Evolutionary conservation across 2,113 vertebrate species (phyloP), one percentile per base, ranked within the genome.

Genomic region (Tonatia bakeri): DNA sequence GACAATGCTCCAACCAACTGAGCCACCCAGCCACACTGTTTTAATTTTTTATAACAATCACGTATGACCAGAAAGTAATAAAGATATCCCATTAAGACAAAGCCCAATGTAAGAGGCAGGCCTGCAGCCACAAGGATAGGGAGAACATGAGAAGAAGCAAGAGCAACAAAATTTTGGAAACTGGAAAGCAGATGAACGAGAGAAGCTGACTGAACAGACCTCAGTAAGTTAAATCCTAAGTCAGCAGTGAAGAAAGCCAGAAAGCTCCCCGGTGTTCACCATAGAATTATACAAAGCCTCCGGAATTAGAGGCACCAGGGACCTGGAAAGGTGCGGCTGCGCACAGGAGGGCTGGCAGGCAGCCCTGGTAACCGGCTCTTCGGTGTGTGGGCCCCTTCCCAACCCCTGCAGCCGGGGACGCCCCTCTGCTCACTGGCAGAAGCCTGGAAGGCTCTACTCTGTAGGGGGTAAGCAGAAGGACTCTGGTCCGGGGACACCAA

Each of bases 161-260:
- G 3, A 87, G 61, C 45, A 65, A 69, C 54, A 65, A 56, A 54
- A 61, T 80, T 52, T 56, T 40, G 90, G 83, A 40, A 65, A 79
- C 28, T 24, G 28, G 73, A 65, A 83, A 84, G 75, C 56, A 38
- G 33, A 19, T 72, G 54, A 54, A 88, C 59, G 45, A 91, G 67
- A 85, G 43, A 61, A 64, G 87, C 54, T 70, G 40, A 92, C 43
- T 96, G 91, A 91, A 73, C 40, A 89, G 54, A 64, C 52, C 84
- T 64, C 69, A 75, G 92, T 36, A 61, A 97, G 76, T 14, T 45
- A 94, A 97, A 75, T 89, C 95, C 92, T 88, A 85, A 93, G 28
- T 94, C 94, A 93, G 94, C 72, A 72, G 26, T 56, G 56, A 86
- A 91, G 40, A 93, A 92, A 93, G 90, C 73, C 87, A 91, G 64